Conservation (phyloP, 2,888 invertebrate genomes). For the Pristionchus mayeri region DNA sequence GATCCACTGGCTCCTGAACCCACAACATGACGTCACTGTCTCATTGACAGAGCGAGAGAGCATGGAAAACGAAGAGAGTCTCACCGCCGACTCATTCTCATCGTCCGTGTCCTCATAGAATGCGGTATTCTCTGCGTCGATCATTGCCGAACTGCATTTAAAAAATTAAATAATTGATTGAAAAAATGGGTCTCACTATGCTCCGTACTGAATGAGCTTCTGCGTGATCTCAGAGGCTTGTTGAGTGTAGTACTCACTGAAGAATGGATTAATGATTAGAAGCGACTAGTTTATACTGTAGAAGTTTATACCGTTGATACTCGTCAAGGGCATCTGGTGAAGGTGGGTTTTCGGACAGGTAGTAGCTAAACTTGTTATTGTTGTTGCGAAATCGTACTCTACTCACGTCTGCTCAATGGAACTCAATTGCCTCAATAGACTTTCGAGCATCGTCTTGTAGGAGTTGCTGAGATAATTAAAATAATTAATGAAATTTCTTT, state of each 20-base stretch:
- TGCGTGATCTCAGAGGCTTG: neutral
- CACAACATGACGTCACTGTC: neutral
- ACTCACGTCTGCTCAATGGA: neutral
- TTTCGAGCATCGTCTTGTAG: neutral
- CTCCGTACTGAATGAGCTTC: neutral
- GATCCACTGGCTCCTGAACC: neutral
- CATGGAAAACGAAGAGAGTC: neutral
- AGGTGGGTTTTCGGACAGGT: neutral
- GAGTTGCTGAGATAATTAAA: too few relatives aligned
- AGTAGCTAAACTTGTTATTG: neutral
- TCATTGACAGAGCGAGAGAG: too few relatives aligned
- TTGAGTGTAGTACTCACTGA: conserved; percentile 20
- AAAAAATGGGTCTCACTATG: neutral
- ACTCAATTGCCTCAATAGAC: neutral
- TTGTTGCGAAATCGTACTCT: too few relatives aligned
- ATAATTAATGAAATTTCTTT: neutral
- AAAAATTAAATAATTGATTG: neutral
- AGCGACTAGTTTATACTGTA: neutral
- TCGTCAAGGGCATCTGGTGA: neutral
- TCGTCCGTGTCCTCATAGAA: neutral
- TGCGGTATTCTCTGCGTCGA: neutral
- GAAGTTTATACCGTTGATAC: conserved; percentile 2
- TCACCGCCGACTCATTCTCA: neutral
- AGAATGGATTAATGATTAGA: too few relatives aligned
- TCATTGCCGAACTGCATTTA: neutral